phyloP scores from a whole-genome alignment of 2,113 vertebrate species.

The Stercorarius parasiticus region DNA sequence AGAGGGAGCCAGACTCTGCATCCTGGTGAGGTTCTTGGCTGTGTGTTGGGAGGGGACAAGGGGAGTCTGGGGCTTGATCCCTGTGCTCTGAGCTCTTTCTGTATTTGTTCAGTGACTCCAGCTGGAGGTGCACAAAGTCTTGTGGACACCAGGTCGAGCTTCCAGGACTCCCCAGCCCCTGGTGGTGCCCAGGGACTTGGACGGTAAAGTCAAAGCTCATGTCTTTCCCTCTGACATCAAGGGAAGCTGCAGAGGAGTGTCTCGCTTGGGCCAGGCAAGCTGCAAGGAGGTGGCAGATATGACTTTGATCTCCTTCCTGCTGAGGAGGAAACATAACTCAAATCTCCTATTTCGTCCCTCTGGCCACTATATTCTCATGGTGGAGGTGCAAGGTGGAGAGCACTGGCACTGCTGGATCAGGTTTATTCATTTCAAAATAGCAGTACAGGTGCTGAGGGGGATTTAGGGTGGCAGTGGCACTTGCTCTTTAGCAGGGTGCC shows the following conservation, averaged over 20 bases:
- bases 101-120: neutral
- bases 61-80: neutral
- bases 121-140: neutral
- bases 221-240: neutral
- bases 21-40: neutral
- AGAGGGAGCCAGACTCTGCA: conserved; percentile 68
- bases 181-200: neutral
- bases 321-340: neutral
- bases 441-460: neutral
- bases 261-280: neutral
- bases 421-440: neutral
- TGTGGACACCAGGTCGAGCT: neutral
- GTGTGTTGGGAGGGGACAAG: neutral
- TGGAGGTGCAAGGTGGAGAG: neutral
- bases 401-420: neutral
- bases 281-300: neutral
- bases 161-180: neutral
- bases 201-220: neutral
- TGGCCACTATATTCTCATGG: rapidly evolving
- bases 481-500: neutral
- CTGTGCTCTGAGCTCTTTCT: neutral
- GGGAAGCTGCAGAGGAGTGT: neutral
- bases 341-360: neutral
- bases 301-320: neutral
- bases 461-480: neutral